phyloP scores from a whole-genome alignment of 2,113 vertebrate genomes.

The Helogale parvula region DNA sequence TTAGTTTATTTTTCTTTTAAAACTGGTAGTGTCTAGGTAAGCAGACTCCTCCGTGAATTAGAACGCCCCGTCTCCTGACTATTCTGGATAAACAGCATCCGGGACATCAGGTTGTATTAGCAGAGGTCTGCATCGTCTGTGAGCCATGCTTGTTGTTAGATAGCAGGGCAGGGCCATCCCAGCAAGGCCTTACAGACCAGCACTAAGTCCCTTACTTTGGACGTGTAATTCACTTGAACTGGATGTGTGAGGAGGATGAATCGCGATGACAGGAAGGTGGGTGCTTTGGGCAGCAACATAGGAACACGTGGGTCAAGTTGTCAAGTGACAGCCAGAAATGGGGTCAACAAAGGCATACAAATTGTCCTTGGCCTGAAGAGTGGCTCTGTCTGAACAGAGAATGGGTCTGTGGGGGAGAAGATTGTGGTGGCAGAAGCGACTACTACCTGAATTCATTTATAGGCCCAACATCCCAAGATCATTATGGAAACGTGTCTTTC shows the following conservation, averaged over 20 bases:
- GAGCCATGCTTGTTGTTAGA: background rate
- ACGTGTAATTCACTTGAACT: background rate
- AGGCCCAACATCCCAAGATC: background rate
- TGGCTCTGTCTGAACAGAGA: background rate
- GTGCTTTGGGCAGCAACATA: background rate
- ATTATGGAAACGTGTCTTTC: conserved; percentile 15
- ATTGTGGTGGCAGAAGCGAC: background rate
- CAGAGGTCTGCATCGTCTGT: background rate
- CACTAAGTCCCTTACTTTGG: background rate
- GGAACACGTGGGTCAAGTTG: background rate
- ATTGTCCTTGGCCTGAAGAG: background rate
- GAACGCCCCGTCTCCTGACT: background rate
- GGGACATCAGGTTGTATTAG: background rate
- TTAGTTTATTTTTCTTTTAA: background rate
- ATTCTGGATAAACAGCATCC: background rate
- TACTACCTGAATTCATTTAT: background rate
- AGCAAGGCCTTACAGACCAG: background rate
- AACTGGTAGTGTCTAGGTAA: background rate
- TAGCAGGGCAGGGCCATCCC: background rate
- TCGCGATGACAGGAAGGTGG: background rate
- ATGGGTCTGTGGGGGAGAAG: background rate
- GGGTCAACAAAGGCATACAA: background rate
- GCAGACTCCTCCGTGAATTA: background rate
- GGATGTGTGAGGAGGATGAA: background rate
- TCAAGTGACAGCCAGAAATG: background rate